phyloP scores from a whole-genome alignment of 2,113 vertebrate species.

The Danionella cerebrum region DNA sequence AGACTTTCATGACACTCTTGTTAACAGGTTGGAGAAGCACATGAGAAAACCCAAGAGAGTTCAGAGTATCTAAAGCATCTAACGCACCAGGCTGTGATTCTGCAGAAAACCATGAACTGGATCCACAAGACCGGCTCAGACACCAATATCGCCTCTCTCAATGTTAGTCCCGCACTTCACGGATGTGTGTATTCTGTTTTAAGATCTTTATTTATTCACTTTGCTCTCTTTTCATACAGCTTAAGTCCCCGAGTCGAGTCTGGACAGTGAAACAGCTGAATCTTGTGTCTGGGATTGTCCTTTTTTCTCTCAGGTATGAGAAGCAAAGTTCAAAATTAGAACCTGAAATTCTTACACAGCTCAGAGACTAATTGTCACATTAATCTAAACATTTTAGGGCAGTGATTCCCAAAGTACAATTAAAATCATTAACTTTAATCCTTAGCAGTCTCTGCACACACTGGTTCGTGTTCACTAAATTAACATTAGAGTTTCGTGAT shows the following conservation, averaged over 20 bases:
- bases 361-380: neutral
- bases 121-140: conserved; percentile 79
- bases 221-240: conserved; percentile 51
- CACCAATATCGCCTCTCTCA: conserved; percentile 71
- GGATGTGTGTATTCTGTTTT: neutral
- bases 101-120: conserved; percentile 87
- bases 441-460: too few species aligned
- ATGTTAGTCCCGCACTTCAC: conserved; percentile 55
- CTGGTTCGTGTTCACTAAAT: too few species aligned
- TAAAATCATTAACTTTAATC: too few species aligned
- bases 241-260: conserved; percentile 76
- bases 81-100: conserved; percentile 83
- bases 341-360: neutral
- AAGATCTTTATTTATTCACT: neutral
- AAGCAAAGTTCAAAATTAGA: neutral
- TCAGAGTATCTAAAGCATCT: conserved; percentile 86
- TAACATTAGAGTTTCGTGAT: too few species aligned
- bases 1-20: neutral
- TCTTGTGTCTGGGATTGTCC: conserved; percentile 83
- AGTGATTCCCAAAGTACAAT: too few species aligned
- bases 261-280: conserved; percentile 88
- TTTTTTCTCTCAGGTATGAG: conserved; percentile 81
- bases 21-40: conserved; percentile 78
- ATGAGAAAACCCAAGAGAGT: conserved; percentile 83
- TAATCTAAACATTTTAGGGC: neutral